phyloP scores from a whole-genome alignment of 2,797 vertebrate genomes.

The Coranthus polyacanthus region DNA sequence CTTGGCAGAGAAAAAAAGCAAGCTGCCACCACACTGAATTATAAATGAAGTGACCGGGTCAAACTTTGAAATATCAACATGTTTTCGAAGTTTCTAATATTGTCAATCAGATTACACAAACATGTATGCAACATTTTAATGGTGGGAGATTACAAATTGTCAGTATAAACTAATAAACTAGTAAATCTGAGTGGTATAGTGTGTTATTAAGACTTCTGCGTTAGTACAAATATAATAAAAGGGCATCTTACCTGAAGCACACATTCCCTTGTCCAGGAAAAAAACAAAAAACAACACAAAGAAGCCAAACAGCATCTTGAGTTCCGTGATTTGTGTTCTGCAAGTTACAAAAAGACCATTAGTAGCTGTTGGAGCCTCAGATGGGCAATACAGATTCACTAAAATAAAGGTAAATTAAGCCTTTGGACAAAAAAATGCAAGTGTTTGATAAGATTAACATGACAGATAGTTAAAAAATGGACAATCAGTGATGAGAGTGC shows the following conservation, averaged over 20 bases:
- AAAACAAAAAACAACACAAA: slow-evolving; percentile 57
- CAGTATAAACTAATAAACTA: no score
- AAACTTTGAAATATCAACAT: slow-evolving; percentile 29
- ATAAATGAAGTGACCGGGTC: slow-evolving; percentile 54
- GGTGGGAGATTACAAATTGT: no score
- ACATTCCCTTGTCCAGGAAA: slow-evolving; percentile 65
- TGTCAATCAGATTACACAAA: not conserved
- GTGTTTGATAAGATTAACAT: not conserved
- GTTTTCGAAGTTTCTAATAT: not conserved
- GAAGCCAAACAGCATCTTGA: slow-evolving; percentile 58
- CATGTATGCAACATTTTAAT: no score
- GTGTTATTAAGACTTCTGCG: not conserved
- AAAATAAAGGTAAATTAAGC: not conserved
- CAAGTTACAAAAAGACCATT: slow-evolving; percentile 27
- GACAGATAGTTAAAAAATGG: not conserved
- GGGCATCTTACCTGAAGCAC: slow-evolving; percentile 77
- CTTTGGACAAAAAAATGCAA: slow-evolving; percentile 4
- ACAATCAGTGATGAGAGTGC: not conserved
- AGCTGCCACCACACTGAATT: slow-evolving; percentile 44
- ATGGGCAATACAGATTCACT: slow-evolving; percentile 3
- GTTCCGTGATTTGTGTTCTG: slow-evolving; percentile 54
- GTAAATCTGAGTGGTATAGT: not conserved
- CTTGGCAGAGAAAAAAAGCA: slow-evolving; percentile 63
- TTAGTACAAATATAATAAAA: slow-evolving; percentile 16
- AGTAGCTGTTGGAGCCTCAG: not conserved